Evolutionary conservation across 37 sponge, comb jelly and placozoan genomes (phyloP).

Genomic region (Lycopodina hypogea): DNA sequence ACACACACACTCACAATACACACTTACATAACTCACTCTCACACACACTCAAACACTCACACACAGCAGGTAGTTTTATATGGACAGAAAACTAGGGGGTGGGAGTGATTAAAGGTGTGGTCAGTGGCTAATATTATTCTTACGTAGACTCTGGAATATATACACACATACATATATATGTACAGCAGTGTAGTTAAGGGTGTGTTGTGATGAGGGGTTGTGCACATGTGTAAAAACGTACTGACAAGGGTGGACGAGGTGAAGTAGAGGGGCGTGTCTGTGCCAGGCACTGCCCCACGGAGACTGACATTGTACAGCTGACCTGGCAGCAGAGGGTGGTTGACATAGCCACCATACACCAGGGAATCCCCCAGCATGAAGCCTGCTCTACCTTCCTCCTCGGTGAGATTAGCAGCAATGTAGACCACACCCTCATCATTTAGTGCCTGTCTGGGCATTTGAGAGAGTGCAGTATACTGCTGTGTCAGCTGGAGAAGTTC

Average conservation of each 20-base stretch:
- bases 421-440: constrained; percentile 14
- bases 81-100: too few relatives aligned
- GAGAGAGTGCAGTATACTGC: not conserved
- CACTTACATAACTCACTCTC: too few relatives aligned
- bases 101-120: too few relatives aligned
- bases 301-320: constrained; percentile 23
- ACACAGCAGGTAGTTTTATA: too few relatives aligned
- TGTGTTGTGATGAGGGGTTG: too few relatives aligned
- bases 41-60: too few relatives aligned
- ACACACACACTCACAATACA: too few relatives aligned
- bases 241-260: not conserved
- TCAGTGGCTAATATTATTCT: too few relatives aligned
- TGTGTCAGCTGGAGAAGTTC: constrained; percentile 19
- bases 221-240: too few relatives aligned
- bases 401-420: constrained; percentile 23
- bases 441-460: not conserved
- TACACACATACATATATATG: too few relatives aligned
- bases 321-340: constrained; percentile 22
- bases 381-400: not conserved
- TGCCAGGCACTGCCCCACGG: constrained; percentile 4
- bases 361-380: constrained; percentile 46
- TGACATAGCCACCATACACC: constrained; percentile 43
- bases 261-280: constrained; percentile 5
- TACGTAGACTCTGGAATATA: too few relatives aligned
- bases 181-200: too few relatives aligned